These are phyloP conservation scores for Cavia porcellus DNA, from an alignment of 2,113 vertebrate genomes.

Conservation along the genomic window DNA sequence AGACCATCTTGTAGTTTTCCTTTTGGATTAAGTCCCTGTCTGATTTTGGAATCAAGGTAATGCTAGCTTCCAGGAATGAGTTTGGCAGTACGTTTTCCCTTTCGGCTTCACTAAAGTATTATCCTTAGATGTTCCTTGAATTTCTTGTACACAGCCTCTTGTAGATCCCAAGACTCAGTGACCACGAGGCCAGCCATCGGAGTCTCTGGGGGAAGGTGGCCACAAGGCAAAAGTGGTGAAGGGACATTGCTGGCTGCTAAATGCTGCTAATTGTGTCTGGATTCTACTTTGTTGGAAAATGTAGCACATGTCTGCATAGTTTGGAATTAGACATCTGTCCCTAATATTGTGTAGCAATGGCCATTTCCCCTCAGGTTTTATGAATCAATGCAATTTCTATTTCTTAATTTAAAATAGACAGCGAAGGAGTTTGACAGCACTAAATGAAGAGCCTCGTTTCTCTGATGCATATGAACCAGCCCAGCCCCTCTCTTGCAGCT, in stretches of 20 bases:
- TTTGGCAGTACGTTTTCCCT: neutral
- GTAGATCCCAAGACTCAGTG: neutral
- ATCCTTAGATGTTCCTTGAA: neutral
- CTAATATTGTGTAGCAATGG: neutral
- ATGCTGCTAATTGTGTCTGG: neutral
- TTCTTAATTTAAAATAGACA: slow-evolving; percentile 44
- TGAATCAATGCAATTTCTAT: slow-evolving; percentile 25
- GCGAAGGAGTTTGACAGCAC: neutral
- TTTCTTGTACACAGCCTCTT: rapidly evolving
- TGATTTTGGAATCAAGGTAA: neutral
- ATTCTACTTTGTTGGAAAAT: neutral
- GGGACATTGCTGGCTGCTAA: neutral
- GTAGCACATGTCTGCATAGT: neutral
- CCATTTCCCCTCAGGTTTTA: neutral
- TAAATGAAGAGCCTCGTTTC: neutral
- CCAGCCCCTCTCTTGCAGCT: rapidly evolving
- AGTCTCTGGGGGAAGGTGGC: rapidly evolving
- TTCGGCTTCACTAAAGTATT: neutral
- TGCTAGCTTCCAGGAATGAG: neutral
- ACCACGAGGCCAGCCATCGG: neutral
- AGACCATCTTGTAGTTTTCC: neutral
- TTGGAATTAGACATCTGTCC: slow-evolving; percentile 50
- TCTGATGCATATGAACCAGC: neutral
- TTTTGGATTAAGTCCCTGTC: neutral
- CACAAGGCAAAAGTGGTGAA: too few species aligned